Evolutionary conservation across 2,797 vertebrate genomes (phyloP).

Genomic region (Alca torda): DNA sequence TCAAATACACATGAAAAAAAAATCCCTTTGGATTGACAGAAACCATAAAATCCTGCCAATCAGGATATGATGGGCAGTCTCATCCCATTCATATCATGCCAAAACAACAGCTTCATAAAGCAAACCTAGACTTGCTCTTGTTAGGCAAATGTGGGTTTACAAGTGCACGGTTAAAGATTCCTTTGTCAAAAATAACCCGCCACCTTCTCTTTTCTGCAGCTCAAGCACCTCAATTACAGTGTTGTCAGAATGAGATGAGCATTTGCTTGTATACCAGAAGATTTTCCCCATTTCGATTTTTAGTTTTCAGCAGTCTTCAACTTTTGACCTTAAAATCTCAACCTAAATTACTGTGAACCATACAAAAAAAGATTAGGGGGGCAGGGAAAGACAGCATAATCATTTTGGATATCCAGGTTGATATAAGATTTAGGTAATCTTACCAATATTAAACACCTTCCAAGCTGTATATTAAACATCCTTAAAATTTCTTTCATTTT

Average conservation of each 20-base stretch:
- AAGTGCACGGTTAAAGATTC: background rate
- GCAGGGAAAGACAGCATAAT: background rate
- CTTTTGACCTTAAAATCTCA: background rate
- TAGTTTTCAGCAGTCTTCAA: background rate
- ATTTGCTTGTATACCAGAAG: background rate
- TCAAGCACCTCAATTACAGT: background rate
- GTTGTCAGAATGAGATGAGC: background rate
- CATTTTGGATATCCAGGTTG: background rate
- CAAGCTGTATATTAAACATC: background rate
- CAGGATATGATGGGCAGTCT: background rate
- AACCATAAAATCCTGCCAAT: background rate
- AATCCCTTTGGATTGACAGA: background rate
- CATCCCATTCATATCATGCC: background rate
- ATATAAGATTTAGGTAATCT: background rate
- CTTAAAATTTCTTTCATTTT: background rate
- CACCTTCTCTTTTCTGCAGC: background rate
- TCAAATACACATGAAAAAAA: background rate
- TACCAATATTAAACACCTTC: background rate
- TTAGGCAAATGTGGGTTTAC: accelerated
- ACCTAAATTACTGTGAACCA: background rate
- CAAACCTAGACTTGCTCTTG: background rate
- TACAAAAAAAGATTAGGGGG: background rate
- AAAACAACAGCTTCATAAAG: background rate
- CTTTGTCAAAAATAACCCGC: background rate
- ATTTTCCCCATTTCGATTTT: background rate